phyloP scores from a whole-genome alignment of 1,140 invertebrate species.

The Drosophila mayri region DNA sequence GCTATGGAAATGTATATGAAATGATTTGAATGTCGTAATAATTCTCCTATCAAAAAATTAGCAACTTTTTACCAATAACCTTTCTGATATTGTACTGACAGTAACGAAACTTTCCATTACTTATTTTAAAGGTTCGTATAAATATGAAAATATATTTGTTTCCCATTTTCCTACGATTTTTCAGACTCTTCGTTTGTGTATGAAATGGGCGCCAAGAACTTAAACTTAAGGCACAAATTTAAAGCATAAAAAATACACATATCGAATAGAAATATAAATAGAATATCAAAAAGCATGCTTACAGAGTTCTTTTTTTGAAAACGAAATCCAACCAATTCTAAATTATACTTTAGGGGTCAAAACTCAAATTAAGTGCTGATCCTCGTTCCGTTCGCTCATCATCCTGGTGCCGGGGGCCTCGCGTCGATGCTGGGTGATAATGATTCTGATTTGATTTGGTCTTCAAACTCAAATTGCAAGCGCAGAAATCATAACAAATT shows the following conservation, averaged over 20 bases:
- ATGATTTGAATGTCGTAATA: no score
- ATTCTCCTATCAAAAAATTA: no score
- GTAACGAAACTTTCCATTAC: no score
- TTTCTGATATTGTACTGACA: no score
- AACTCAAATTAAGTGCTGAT: constrained; percentile 78
- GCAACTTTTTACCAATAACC: background rate
- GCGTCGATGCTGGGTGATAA: constrained; percentile 36
- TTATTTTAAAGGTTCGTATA: no score
- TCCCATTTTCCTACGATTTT: background rate
- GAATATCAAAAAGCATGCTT: constrained; percentile 80
- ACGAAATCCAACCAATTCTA: constrained; percentile 79
- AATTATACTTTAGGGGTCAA: constrained; percentile 70
- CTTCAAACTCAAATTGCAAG: constrained; percentile 64
- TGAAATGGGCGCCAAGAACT: constrained; percentile 17
- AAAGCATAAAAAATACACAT: constrained; percentile 22
- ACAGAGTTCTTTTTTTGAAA: constrained; percentile 81
- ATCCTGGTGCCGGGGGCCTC: constrained; percentile 10
- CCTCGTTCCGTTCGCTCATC: constrained; percentile 19
- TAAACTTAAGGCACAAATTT: constrained; percentile 23
- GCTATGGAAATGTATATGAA: background rate
- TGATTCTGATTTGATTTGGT: constrained; percentile 44
- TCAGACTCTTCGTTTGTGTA: background rate
- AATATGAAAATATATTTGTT: no score
- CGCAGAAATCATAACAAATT: constrained; percentile 60
- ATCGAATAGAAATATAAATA: constrained; percentile 36